phyloP scores from a whole-genome alignment of 1,140 invertebrate genomes.

The Drosophila sucinea region DNA sequence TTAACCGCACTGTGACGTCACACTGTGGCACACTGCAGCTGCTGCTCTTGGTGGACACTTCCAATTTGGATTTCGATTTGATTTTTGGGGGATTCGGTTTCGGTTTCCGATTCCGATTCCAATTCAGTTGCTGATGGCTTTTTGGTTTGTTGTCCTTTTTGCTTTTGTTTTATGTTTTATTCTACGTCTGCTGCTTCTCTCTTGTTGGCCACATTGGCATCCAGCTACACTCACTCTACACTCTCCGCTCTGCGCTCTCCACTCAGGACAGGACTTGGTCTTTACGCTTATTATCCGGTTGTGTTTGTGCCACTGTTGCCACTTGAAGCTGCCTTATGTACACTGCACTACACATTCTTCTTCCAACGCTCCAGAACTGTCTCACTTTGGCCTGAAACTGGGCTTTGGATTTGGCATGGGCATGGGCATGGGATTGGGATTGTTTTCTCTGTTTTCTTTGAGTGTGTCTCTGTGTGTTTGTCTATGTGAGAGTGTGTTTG shows the following conservation, averaged over 20 bases:
- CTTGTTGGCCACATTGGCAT: constrained; percentile 11
- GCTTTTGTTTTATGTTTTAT: constrained; percentile 9
- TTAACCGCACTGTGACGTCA: constrained; percentile 63
- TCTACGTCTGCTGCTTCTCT: constrained; percentile 4
- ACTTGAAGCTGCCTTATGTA: constrained; percentile 72
- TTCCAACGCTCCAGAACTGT: constrained; percentile 53
- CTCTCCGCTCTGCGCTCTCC: constrained; percentile 17
- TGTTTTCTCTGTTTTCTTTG: neutral
- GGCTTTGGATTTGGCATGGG: constrained; percentile 25
- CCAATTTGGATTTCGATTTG: constrained; percentile 8
- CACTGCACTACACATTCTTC: constrained; percentile 75
- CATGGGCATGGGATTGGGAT: neutral
- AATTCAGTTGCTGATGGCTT: constrained; percentile 4
- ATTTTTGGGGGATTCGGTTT: constrained; percentile 16
- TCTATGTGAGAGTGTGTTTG: constrained; percentile 23
- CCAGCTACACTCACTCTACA: neutral
- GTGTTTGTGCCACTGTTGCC: constrained; percentile 65
- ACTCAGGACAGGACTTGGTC: constrained; percentile 21
- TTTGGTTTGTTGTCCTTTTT: constrained; percentile 2
- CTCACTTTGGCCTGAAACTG: constrained; percentile 24
- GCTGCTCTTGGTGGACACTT: constrained; percentile 17
- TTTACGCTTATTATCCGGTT: constrained; percentile 70
- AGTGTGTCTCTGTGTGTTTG: neutral
- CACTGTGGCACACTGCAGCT: constrained; percentile 14
- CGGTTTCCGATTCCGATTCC: constrained; percentile 14